Percentiles rank a stretch among this genome's conserved stretches.
These are phyloP conservation scores for Argentina silus DNA, from an alignment of 2,797 vertebrate genomes.

Conservation along the genomic window DNA sequence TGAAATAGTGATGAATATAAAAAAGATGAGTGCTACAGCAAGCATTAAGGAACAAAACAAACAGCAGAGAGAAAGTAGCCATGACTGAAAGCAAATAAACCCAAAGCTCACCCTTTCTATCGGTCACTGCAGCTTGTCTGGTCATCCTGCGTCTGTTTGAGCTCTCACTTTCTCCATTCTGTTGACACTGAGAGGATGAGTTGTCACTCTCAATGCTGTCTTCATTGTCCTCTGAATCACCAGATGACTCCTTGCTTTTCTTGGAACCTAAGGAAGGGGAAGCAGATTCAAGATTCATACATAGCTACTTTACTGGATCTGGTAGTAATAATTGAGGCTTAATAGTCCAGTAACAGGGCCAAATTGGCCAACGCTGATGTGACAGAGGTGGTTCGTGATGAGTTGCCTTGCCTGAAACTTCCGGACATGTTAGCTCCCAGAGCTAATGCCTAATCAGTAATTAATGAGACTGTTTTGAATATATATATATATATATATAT, in stretches of 20 bases:
- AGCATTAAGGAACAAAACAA: not conserved
- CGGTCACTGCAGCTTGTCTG: slow-evolving; percentile 50
- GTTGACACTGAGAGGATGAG: slow-evolving; percentile 51
- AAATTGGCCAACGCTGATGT: not conserved
- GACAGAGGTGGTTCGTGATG: not conserved
- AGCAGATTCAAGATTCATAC: not conserved
- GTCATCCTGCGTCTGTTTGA: slow-evolving; percentile 27
- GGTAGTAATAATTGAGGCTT: not conserved
- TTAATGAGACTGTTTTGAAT: too few species aligned
- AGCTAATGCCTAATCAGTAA: too few species aligned
- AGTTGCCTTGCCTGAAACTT: too few species aligned
- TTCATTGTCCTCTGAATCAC: slow-evolving; percentile 67
- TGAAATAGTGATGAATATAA: slow-evolving; percentile 34
- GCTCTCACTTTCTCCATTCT: slow-evolving; percentile 58
- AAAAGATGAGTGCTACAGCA: slow-evolving; percentile 5
- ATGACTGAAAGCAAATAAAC: not conserved
- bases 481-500: too few species aligned
- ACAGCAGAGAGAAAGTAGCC: not conserved
- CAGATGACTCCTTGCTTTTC: slow-evolving; percentile 56
- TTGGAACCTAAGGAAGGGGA: slow-evolving; percentile 53
- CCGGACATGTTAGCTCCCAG: too few species aligned
- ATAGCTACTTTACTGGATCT: not conserved
- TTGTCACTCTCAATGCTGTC: slow-evolving; percentile 52
- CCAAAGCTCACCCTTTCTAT: slow-evolving; percentile 53
- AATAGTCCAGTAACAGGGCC: not conserved